A percentile compares a stretch with the other conserved stretches of the same genome.
Evolutionary conservation across 2,797 vertebrate genomes (phyloP).

Genomic region (Muscicapa striata): DNA sequence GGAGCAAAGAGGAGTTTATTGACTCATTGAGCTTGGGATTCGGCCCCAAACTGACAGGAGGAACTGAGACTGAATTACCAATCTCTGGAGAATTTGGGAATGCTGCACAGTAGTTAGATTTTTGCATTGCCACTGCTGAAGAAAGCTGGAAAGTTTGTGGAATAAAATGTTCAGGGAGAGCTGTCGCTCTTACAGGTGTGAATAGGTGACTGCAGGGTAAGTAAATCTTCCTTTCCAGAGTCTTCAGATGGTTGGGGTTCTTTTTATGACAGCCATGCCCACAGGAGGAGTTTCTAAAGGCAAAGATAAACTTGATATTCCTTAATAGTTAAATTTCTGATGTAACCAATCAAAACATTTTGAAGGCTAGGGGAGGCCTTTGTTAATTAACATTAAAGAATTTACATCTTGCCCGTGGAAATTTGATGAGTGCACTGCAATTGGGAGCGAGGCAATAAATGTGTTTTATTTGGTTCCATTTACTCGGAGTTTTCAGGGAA

Average conservation of each 20-base stretch:
- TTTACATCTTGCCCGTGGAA: background rate
- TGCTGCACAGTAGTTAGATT: background rate
- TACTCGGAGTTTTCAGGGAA: background rate
- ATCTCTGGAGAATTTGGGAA: background rate
- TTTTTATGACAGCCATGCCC: background rate
- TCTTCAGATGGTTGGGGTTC: background rate
- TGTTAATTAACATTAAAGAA: background rate
- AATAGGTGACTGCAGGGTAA: background rate
- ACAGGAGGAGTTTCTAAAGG: background rate
- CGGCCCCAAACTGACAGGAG: background rate
- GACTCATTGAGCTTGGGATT: constrained; percentile 7
- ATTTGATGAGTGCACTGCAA: background rate
- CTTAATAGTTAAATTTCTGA: background rate
- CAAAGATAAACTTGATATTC: background rate
- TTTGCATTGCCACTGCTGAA: background rate
- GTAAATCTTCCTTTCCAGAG: background rate
- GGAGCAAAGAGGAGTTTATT: background rate
- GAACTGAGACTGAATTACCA: background rate
- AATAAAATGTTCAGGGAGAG: background rate
- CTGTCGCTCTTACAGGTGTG: background rate
- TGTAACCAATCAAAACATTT: background rate
- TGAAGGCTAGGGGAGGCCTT: background rate
- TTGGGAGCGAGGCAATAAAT: background rate
- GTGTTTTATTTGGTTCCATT: background rate
- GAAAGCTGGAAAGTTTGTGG: background rate